Conservation (phyloP, 2,113 vertebrate species). For the Acanthisitta chloris region DNA sequence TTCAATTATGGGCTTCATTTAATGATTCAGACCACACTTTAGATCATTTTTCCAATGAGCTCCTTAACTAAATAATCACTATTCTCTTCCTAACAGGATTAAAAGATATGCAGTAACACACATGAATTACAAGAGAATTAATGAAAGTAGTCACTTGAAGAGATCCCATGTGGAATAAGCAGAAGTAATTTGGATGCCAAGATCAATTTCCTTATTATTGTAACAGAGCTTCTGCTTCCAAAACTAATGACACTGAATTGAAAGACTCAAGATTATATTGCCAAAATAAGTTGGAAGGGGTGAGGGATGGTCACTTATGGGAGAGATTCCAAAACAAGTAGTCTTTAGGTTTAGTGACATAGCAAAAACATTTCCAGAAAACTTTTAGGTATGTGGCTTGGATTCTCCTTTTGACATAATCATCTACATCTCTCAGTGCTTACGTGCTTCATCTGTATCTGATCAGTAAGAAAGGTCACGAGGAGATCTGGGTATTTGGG, state of each 20-base stretch:
- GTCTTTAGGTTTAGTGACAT: neutral
- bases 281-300: neutral
- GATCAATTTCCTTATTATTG: constrained; percentile 13
- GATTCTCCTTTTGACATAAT: neutral
- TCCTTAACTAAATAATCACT: constrained; percentile 45
- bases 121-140: constrained; percentile 35
- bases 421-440: neutral
- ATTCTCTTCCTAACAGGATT: constrained; percentile 62
- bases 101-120: constrained; percentile 26
- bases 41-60: constrained; percentile 30
- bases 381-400: neutral
- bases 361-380: neutral
- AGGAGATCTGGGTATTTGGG: rapidly evolving
- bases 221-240: neutral
- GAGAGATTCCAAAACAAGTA: neutral
- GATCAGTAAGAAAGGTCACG: neutral
- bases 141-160: constrained; percentile 17
- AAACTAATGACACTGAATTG: neutral
- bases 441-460: neutral
- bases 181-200: constrained; percentile 31
- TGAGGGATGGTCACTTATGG: neutral
- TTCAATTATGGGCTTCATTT: constrained; percentile 46
- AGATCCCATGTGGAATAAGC: neutral
- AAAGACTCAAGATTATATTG: neutral
- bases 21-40: constrained; percentile 33